A percentile compares a stretch with the other conserved stretches of the same genome.
These are phyloP conservation scores for Chelon labrosus DNA, from an alignment of 2,797 vertebrate genomes.

Conservation along the genomic window DNA sequence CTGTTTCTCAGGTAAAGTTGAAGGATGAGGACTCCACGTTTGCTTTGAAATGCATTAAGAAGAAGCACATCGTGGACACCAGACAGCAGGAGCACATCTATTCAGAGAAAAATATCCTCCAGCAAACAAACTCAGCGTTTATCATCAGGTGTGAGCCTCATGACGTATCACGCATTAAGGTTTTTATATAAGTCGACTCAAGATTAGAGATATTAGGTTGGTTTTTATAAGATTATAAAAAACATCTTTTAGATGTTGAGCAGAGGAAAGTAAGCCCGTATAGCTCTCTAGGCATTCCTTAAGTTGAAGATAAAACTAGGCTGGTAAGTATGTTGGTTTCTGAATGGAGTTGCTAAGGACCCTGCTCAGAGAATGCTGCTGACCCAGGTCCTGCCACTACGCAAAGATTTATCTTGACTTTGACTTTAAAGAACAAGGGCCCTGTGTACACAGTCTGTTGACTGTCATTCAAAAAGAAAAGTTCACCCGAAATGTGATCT, in stretches of 20 bases:
- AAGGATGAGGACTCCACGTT: constrained; percentile 84
- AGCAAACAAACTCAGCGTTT: constrained; percentile 82
- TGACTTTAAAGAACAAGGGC: constrained; percentile 71
- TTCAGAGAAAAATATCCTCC: constrained; percentile 88
- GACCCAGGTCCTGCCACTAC: constrained; percentile 31
- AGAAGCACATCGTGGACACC: constrained; percentile 87
- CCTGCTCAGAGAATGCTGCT: constrained; percentile 59
- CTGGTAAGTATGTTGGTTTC: constrained; percentile 19
- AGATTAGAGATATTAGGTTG: background rate
- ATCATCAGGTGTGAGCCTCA: constrained; percentile 80
- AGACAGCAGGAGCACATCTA: constrained; percentile 88
- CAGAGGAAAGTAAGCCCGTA: background rate
- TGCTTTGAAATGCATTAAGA: constrained; percentile 88
- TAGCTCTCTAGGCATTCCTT: background rate
- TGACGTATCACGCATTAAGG: background rate
- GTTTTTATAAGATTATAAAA: too few relatives aligned
- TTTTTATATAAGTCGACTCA: background rate
- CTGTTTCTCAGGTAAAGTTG: constrained; percentile 80
- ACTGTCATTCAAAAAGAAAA: constrained; percentile 33
- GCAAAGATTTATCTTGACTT: constrained; percentile 67
- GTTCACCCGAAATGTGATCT: constrained; percentile 31
- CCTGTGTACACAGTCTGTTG: constrained; percentile 48
- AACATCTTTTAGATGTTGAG: background rate
- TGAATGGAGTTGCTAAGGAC: constrained; percentile 74
- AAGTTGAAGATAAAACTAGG: background rate